Percentiles rank a stretch among this genome's conserved stretches.
These are phyloP conservation scores for Onychomys arenicola DNA, from an alignment of 2,797 vertebrate genomes.

Conservation along the genomic window DNA sequence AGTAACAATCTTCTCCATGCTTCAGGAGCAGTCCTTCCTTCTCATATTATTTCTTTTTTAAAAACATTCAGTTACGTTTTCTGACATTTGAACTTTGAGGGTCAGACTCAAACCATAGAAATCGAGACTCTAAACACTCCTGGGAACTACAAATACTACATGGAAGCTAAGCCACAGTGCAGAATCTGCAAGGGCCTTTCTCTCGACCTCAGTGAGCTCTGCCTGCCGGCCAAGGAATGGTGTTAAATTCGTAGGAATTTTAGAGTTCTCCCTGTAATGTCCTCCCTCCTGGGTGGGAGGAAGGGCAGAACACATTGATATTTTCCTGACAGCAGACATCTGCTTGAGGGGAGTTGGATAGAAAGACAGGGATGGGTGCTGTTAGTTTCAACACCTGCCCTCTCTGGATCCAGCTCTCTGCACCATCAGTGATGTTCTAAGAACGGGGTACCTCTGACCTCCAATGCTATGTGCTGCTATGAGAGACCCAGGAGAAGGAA, in stretches of 20 bases:
- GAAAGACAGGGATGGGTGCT: not conserved
- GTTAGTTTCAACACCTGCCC: not conserved
- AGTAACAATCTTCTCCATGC: not conserved
- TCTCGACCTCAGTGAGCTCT: not conserved
- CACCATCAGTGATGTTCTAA: not conserved
- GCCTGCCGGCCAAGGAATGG: not conserved
- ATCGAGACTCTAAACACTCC: too few species aligned
- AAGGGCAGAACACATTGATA: not conserved
- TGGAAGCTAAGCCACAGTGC: not conserved
- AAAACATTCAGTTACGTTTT: not conserved
- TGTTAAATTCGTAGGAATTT: not conserved
- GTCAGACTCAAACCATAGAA: not conserved
- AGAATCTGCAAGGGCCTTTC: not conserved
- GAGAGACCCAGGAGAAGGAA: not conserved
- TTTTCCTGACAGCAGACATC: not conserved
- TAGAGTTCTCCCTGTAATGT: not conserved
- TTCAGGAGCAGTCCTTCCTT: not conserved
- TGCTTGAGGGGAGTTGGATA: slow-evolving; percentile 1
- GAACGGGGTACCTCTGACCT: not conserved
- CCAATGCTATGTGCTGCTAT: not conserved
- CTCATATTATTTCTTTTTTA: not conserved
- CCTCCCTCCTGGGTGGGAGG: not conserved
- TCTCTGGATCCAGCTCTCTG: not conserved
- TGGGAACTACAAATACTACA: not conserved
- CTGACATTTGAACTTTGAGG: not conserved